Percentiles rank a stretch among this genome's conserved stretches.
These are phyloP conservation scores for Poicephalus meyeri DNA, from an alignment of 2,113 vertebrate species.

Conservation along the genomic window DNA sequence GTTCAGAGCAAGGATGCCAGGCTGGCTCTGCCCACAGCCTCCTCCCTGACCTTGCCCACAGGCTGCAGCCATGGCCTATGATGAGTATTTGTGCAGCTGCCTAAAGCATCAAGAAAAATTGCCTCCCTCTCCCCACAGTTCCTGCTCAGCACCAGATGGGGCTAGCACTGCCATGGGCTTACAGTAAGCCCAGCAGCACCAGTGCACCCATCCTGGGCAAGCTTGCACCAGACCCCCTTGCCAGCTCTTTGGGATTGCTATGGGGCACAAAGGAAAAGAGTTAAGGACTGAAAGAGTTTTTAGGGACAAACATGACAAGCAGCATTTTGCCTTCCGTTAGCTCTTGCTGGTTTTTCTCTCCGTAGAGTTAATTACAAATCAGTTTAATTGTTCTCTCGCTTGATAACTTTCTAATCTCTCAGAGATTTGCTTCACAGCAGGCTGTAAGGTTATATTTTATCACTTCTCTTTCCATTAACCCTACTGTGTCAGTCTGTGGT, in stretches of 20 bases:
- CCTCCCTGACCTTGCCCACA: fast-evolving
- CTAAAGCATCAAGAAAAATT: background rate
- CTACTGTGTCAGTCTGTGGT: slow-evolving; percentile 16
- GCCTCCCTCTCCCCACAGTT: fast-evolving
- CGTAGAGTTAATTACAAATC: slow-evolving; percentile 72
- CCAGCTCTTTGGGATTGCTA: background rate
- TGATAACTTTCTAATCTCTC: slow-evolving; percentile 65
- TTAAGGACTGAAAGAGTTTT: background rate
- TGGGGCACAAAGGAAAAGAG: background rate
- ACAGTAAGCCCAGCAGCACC: background rate
- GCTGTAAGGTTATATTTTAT: slow-evolving; percentile 66
- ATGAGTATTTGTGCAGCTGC: background rate
- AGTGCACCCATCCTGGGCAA: background rate
- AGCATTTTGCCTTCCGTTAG: slow-evolving; percentile 32
- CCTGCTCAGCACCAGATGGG: fast-evolving
- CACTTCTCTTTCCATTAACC: slow-evolving; percentile 61
- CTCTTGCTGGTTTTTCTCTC: slow-evolving; percentile 49
- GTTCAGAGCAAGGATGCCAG: background rate
- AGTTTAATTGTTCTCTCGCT: slow-evolving; percentile 68
- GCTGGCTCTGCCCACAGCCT: fast-evolving
- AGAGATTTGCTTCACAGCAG: slow-evolving; percentile 56
- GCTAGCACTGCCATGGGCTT: fast-evolving
- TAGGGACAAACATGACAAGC: slow-evolving; percentile 1
- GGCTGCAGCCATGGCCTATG: fast-evolving
- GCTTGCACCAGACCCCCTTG: background rate